phyloP scores from a whole-genome alignment of 2,113 vertebrate species.

The Pelvicachromis taeniatus region DNA sequence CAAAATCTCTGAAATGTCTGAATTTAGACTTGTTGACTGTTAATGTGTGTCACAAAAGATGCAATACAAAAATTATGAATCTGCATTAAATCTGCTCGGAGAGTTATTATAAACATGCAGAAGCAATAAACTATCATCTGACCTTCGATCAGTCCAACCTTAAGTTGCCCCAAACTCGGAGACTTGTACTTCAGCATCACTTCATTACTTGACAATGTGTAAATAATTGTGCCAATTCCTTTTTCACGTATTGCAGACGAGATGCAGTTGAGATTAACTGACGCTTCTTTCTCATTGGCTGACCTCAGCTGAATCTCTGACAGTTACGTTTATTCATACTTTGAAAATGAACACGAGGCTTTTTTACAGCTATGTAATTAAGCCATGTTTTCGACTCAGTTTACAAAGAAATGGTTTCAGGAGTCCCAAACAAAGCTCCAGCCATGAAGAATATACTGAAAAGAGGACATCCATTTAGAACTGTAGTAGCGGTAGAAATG shows the following conservation, averaged over 20 bases:
- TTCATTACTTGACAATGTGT: slow-evolving; percentile 27
- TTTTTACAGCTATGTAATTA: slow-evolving; percentile 8
- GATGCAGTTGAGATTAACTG: not conserved
- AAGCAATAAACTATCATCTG: not conserved
- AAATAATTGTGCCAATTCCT: slow-evolving; percentile 34
- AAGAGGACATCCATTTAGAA: not conserved
- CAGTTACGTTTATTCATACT: slow-evolving; percentile 34
- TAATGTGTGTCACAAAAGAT: not conserved
- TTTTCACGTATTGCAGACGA: not conserved
- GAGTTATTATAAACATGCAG: not conserved
- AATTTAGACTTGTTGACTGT: not conserved
- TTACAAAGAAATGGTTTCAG: slow-evolving; percentile 16
- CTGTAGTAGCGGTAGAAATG: slow-evolving; percentile 27
- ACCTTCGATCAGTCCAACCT: not conserved
- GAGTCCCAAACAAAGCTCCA: not conserved
- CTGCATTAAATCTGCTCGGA: not conserved
- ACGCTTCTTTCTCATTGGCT: not conserved
- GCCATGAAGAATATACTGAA: not conserved
- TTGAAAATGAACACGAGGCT: slow-evolving; percentile 23
- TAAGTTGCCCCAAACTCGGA: not conserved
- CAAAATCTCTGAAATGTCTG: not conserved
- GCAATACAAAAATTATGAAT: not conserved
- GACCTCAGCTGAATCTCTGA: slow-evolving; percentile 1
- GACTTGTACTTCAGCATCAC: not conserved
- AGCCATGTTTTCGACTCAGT: slow-evolving; percentile 33